A percentile compares a stretch with the other conserved stretches of the same genome.
phyloP scores from a whole-genome alignment of 1,140 invertebrate genomes.

The Drosophila micromelanica region DNA sequence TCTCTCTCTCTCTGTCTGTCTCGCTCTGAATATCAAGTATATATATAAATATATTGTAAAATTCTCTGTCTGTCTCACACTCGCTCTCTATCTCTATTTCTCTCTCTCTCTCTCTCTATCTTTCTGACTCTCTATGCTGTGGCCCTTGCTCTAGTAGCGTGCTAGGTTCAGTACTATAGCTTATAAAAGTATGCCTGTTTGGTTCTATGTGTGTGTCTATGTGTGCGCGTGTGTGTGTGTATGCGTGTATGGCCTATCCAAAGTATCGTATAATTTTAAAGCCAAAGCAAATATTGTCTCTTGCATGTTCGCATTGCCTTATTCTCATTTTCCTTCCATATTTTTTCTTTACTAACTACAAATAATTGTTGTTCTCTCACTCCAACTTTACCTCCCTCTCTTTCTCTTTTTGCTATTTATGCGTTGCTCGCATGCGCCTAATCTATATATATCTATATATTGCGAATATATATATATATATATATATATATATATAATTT shows the following conservation, averaged over 20 bases:
- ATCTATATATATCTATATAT: conserved; percentile 45
- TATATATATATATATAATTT: conserved; percentile 22
- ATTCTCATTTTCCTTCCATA: conserved; percentile 28
- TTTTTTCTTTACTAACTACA: conserved; percentile 21
- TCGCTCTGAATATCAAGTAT: conserved; percentile 41
- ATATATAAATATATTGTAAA: conserved; percentile 45
- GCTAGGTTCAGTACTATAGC: conserved; percentile 71
- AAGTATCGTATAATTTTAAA: conserved; percentile 53
- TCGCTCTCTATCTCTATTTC: conserved; percentile 41
- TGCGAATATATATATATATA: conserved; percentile 44
- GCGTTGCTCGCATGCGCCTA: conserved; percentile 71
- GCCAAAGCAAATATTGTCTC: conserved; percentile 49
- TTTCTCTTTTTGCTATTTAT: conserved; percentile 26
- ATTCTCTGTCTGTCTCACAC: conserved; percentile 42
- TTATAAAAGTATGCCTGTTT: conserved; percentile 49
- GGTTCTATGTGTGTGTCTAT: conserved; percentile 29
- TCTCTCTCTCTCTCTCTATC: conserved; percentile 42
- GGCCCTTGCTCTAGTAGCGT: conserved; percentile 76
- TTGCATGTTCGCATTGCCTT: conserved; percentile 74
- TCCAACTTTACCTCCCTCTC: conserved; percentile 12
- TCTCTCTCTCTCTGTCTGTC: conserved; percentile 53
- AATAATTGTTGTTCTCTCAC: conserved; percentile 24
- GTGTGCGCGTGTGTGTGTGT: conserved; percentile 24
- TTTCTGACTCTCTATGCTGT: conserved; percentile 55
- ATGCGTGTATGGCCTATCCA: conserved; percentile 36